A percentile compares a stretch with the other conserved stretches of the same genome.
Conservation (phyloP, 2,797 vertebrate species). For the Scleropages formosus region DNA sequence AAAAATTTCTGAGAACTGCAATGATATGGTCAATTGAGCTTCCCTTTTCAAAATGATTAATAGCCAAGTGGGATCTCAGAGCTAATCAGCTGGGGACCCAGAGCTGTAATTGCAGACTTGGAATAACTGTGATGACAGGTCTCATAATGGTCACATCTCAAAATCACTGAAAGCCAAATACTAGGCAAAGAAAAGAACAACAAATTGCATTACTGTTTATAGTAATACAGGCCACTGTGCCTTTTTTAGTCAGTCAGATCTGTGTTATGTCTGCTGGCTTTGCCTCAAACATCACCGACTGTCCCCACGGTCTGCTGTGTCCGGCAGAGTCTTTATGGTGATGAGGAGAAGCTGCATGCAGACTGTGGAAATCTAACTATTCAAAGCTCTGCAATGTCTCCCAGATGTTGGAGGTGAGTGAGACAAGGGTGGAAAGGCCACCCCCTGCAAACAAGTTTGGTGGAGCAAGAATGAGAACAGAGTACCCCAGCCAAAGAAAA, state of each 20-base stretch:
- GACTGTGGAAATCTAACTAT: slow-evolving; percentile 35
- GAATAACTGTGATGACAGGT: slow-evolving; percentile 26
- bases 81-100: slow-evolving; percentile 10
- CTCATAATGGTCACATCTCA: slow-evolving; percentile 10
- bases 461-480: slow-evolving; percentile 62
- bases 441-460: slow-evolving; percentile 70
- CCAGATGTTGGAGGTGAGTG: slow-evolving; percentile 68
- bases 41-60: slow-evolving; percentile 37
- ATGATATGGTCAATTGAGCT: slow-evolving; percentile 19
- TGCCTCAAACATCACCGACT: slow-evolving; percentile 24
- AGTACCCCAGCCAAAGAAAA: slow-evolving; percentile 45
- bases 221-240: slow-evolving; percentile 38
- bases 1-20: slow-evolving; percentile 21
- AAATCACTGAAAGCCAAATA: slow-evolving; percentile 16
- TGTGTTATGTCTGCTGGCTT: background rate
- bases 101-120: slow-evolving; percentile 31
- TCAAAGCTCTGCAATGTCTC: slow-evolving; percentile 58
- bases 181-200: slow-evolving; percentile 36
- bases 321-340: background rate
- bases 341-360: background rate
- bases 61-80: slow-evolving; percentile 16
- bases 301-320: slow-evolving; percentile 27
- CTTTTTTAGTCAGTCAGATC: slow-evolving; percentile 28
- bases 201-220: slow-evolving; percentile 46
- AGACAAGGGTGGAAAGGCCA: slow-evolving; percentile 54